These are phyloP conservation scores for Agapornis canus DNA, from an alignment of 2,797 vertebrate genomes.

Conservation along the genomic window DNA sequence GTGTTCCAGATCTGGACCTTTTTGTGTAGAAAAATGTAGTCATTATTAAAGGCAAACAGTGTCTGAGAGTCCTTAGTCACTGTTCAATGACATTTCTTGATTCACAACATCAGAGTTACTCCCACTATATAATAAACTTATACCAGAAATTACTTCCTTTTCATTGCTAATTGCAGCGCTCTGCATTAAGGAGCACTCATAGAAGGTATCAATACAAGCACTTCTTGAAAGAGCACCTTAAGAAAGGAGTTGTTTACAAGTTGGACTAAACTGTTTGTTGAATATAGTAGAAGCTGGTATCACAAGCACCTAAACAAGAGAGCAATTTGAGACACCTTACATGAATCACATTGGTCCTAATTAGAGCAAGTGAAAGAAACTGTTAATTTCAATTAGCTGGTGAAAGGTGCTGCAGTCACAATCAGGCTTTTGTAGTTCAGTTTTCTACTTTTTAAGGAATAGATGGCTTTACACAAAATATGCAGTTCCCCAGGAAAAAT, in stretches of 20 bases:
- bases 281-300: slow-evolving; percentile 57
- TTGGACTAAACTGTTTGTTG: slow-evolving; percentile 66
- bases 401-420: slow-evolving; percentile 61
- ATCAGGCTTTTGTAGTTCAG: slow-evolving; percentile 60
- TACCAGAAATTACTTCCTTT: slow-evolving; percentile 33
- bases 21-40: neutral
- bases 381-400: slow-evolving; percentile 77
- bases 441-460: slow-evolving; percentile 62
- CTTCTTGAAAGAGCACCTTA: slow-evolving; percentile 32
- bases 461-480: neutral
- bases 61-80: neutral
- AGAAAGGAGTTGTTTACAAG: slow-evolving; percentile 41
- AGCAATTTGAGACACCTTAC: slow-evolving; percentile 71
- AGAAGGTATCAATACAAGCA: neutral
- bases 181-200: slow-evolving; percentile 1
- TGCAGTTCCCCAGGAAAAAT: neutral
- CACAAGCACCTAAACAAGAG: slow-evolving; percentile 50
- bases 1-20: neutral
- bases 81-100: neutral
- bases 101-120: neutral
- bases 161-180: neutral
- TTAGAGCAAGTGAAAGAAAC: slow-evolving; percentile 79
- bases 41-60: neutral
- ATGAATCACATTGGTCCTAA: slow-evolving; percentile 77
- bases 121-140: neutral